Evolutionary conservation across 2,113 vertebrate species (phyloP).

Genomic region (Periophthalmus modestus): DNA sequence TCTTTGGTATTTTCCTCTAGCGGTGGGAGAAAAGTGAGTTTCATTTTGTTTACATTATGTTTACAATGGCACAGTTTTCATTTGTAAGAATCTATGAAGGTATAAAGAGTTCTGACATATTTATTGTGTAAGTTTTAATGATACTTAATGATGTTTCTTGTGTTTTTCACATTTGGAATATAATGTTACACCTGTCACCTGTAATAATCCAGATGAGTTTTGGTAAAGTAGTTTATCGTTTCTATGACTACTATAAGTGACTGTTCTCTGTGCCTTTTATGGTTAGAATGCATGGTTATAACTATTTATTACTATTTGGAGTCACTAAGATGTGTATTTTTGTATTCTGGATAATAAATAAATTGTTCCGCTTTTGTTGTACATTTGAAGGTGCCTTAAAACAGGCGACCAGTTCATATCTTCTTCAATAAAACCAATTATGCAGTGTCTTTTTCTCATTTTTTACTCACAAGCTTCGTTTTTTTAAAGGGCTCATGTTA

Average conservation of each 20-base stretch:
- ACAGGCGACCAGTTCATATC: slow-evolving; percentile 84
- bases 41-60: slow-evolving; percentile 99
- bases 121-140: slow-evolving; percentile 98
- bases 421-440: slow-evolving; percentile 95
- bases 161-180: slow-evolving; percentile 98
- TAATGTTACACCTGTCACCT: slow-evolving; percentile 94
- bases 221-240: slow-evolving; percentile 94
- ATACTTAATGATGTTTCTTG: slow-evolving; percentile 91
- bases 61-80: slow-evolving; percentile 96
- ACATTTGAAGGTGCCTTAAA: slow-evolving; percentile 84
- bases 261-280: slow-evolving; percentile 98
- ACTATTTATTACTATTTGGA: slow-evolving; percentile 98
- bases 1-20: slow-evolving; percentile 77
- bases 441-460: slow-evolving; percentile 57
- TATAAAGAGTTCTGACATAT: slow-evolving; percentile 91
- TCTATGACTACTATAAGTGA: slow-evolving; percentile 99
- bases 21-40: slow-evolving; percentile 86
- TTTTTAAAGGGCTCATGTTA: no score
- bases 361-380: slow-evolving; percentile 89
- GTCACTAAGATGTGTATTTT: slow-evolving; percentile 99
- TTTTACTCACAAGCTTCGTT: background rate
- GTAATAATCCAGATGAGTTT: slow-evolving; percentile 95
- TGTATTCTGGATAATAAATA: slow-evolving; percentile 93
- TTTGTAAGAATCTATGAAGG: slow-evolving; percentile 83
- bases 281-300: slow-evolving; percentile 91